Conservation (phyloP, 2,888 invertebrate species). For the Ennomos quercinarius region DNA sequence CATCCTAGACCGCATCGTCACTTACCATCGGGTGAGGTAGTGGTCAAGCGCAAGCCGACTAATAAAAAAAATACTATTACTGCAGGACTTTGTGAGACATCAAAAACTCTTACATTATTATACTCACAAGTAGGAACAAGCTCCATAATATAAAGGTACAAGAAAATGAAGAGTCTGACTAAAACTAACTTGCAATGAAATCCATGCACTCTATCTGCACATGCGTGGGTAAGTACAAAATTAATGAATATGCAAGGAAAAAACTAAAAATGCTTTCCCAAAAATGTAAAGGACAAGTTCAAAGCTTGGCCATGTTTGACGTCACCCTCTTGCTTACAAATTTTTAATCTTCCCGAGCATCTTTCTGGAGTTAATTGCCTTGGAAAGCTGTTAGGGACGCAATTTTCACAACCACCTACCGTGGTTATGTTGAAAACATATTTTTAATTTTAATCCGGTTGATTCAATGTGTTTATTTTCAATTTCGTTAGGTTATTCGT, state of each 20-base stretch:
- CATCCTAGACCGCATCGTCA: too few relatives aligned
- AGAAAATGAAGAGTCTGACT: too few relatives aligned
- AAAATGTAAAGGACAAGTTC: slow-evolving; percentile 14
- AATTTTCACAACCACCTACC: slow-evolving; percentile 19
- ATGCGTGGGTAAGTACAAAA: not conserved
- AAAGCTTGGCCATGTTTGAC: slow-evolving; percentile 15
- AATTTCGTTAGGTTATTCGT: slow-evolving; percentile 11
- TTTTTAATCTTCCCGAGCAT: slow-evolving; percentile 32
- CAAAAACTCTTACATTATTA: too few relatives aligned
- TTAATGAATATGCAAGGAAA: slow-evolving; percentile 3
- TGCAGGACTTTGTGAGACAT: too few relatives aligned
- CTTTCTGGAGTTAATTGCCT: slow-evolving; percentile 34
- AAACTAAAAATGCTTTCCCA: not conserved
- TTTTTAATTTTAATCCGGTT: slow-evolving; percentile 25
- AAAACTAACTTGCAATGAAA: too few relatives aligned
- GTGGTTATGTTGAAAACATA: slow-evolving; percentile 22
- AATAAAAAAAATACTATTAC: too few relatives aligned
- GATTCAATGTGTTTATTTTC: slow-evolving; percentile 25
- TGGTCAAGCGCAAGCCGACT: too few relatives aligned
- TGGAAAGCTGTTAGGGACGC: slow-evolving; percentile 26
- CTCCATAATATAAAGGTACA: too few relatives aligned
- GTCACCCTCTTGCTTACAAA: slow-evolving; percentile 32
- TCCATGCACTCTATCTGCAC: too few relatives aligned
- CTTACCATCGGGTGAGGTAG: too few relatives aligned
- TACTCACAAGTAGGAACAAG: too few relatives aligned